Percentiles rank a stretch among this genome's conserved stretches.
Evolutionary conservation across 1,140 invertebrate genomes (phyloP).

Genomic region (Steinernema feltiae): DNA sequence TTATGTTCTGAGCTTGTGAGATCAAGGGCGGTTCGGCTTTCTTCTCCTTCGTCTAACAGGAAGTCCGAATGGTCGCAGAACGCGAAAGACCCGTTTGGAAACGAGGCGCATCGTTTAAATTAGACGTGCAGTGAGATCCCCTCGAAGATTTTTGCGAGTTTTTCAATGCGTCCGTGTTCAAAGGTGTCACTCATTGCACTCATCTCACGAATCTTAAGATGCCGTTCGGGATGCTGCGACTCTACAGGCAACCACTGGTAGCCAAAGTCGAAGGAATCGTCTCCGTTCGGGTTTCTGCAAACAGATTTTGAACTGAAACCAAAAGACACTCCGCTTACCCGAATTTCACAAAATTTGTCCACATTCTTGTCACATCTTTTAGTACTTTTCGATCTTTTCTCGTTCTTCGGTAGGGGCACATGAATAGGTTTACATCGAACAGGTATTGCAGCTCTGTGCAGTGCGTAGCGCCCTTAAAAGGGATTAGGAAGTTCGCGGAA

Average conservation of each 20-base stretch:
- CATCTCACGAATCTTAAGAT: background rate
- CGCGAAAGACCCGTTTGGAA: background rate
- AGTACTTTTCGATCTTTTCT: background rate
- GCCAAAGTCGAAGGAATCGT: background rate
- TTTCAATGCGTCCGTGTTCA: background rate
- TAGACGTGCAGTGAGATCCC: background rate
- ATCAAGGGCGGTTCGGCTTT: background rate
- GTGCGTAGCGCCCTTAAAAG: background rate
- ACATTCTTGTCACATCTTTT: background rate
- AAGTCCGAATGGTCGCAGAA: background rate
- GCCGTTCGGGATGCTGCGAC: background rate
- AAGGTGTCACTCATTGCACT: constrained; percentile 2
- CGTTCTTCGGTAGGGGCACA: background rate
- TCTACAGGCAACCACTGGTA: background rate
- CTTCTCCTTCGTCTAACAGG: too few relatives aligned
- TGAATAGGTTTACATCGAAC: background rate
- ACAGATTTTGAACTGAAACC: background rate
- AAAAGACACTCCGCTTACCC: background rate
- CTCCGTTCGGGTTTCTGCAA: background rate
- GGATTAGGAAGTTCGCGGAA: background rate
- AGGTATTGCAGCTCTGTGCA: background rate
- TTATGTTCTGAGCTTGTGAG: too few relatives aligned
- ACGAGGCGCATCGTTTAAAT: too few relatives aligned
- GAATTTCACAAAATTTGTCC: background rate
- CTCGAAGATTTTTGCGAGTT: background rate